Conservation (phyloP, 2,797 vertebrate species). For the Schizopygopsis malacanthus region DNA sequence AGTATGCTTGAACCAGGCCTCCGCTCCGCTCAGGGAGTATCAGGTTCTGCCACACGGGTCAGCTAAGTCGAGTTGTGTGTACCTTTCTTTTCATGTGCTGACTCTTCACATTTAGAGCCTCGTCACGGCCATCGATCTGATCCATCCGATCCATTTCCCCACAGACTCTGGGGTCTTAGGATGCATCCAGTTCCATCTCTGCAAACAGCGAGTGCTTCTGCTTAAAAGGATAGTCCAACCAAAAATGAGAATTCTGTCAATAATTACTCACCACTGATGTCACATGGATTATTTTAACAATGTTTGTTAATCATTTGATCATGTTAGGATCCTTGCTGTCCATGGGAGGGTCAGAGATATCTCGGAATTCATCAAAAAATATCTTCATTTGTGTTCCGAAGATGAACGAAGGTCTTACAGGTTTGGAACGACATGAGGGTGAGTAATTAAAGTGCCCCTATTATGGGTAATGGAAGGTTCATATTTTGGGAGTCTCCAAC, state of each 20-base stretch:
- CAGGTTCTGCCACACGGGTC: slow-evolving; percentile 53
- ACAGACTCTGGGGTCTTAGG: not conserved
- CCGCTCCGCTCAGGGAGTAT: slow-evolving; percentile 43
- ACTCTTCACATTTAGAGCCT: slow-evolving; percentile 52
- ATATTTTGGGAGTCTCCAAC: no score
- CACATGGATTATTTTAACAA: no score
- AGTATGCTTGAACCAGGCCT: slow-evolving; percentile 47
- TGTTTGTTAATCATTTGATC: no score
- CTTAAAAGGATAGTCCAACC: not conserved
- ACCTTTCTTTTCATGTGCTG: slow-evolving; percentile 55
- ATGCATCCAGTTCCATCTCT: slow-evolving; percentile 24
- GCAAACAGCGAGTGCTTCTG: not conserved
- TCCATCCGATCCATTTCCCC: not conserved
- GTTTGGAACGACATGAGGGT: no score
- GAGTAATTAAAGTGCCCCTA: no score
- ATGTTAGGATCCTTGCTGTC: no score
- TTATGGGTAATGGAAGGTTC: no score
- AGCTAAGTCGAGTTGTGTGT: slow-evolving; percentile 22
- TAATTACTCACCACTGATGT: no score
- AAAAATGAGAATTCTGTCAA: not conserved
- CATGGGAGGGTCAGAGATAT: no score
- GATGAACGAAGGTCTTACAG: no score
- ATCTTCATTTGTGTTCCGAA: no score
- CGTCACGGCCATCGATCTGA: slow-evolving; percentile 40
- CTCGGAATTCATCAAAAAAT: no score